Evolutionary conservation across 2,888 invertebrate species (phyloP).

Genomic region (Dryobota labecula): DNA sequence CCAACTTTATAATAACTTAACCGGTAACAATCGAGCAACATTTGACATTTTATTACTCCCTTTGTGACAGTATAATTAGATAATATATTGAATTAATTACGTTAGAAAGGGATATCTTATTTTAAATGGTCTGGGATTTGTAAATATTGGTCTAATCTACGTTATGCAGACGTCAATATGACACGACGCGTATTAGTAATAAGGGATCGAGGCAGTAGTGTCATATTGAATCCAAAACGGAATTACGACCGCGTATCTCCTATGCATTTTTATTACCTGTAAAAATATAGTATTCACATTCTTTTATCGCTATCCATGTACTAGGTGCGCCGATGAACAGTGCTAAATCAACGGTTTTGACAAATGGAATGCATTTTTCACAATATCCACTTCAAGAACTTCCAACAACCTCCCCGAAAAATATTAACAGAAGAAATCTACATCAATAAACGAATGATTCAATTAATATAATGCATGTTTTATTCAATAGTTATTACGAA

Average conservation of each 20-base stretch:
- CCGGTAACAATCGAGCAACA: conserved; percentile 89
- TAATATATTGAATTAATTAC: conserved; percentile 76
- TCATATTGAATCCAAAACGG: conserved; percentile 66
- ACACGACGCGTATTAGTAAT: conserved; percentile 50
- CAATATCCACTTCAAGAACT: conserved; percentile 82
- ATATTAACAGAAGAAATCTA: conserved; percentile 78
- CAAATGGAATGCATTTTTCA: conserved; percentile 89
- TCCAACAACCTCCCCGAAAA: conserved; percentile 80
- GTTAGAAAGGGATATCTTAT: conserved; percentile 78
- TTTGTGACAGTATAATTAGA: conserved; percentile 85
- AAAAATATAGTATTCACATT: conserved; percentile 81
- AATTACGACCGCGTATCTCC: conserved; percentile 72
- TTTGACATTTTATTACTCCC: conserved; percentile 85
- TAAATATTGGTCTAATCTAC: conserved; percentile 74
- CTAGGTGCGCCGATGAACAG: conserved; percentile 87
- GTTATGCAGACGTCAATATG: conserved; percentile 61
- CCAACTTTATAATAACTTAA: conserved; percentile 86
- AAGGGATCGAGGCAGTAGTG: conserved; percentile 51
- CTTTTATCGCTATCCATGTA: conserved; percentile 79
- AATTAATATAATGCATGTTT: conserved; percentile 74
- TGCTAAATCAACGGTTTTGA: conserved; percentile 83
- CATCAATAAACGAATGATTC: conserved; percentile 69
- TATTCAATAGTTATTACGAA: conserved; percentile 71
- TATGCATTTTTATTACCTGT: conserved; percentile 78
- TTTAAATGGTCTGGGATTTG: conserved; percentile 80